Evolutionary conservation across 2,797 vertebrate genomes (phyloP).

Genomic region (Danio tinwini): DNA sequence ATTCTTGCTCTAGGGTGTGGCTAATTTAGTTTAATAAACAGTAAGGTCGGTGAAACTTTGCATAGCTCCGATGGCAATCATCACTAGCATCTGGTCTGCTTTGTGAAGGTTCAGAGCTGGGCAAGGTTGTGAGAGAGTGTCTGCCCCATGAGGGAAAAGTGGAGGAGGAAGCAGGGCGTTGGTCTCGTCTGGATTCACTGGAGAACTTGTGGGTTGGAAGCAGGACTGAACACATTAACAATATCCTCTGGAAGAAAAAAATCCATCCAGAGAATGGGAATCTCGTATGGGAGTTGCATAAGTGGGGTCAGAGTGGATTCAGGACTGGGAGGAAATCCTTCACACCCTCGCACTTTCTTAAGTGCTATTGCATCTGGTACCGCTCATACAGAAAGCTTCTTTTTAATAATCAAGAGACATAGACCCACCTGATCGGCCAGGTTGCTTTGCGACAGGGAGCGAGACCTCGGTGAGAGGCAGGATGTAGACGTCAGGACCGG

Average conservation of each 20-base stretch:
- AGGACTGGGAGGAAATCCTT: slow-evolving; percentile 28
- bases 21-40: background rate
- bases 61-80: background rate
- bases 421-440: slow-evolving; percentile 85
- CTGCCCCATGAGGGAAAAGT: slow-evolving; percentile 18
- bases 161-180: slow-evolving; percentile 28
- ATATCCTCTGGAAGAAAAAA: slow-evolving; percentile 5
- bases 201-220: slow-evolving; percentile 30
- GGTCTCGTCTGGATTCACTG: slow-evolving; percentile 26
- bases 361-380: slow-evolving; percentile 35
- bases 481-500: slow-evolving; percentile 91
- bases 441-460: slow-evolving; percentile 90
- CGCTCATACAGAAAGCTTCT: background rate
- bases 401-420: background rate
- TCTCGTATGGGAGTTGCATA: slow-evolving; percentile 40
- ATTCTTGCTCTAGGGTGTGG: background rate
- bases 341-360: slow-evolving; percentile 4
- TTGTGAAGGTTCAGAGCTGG: slow-evolving; percentile 3
- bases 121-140: slow-evolving; percentile 21
- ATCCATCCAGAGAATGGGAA: slow-evolving; percentile 27
- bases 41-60: background rate
- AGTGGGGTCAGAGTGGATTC: slow-evolving; percentile 23
- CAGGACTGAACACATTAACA: slow-evolving; percentile 25
- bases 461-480: slow-evolving; percentile 93
- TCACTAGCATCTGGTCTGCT: slow-evolving; percentile 3